These are phyloP conservation scores for Brienomyrus brachyistius DNA, from an alignment of 2,113 vertebrate genomes.

Conservation along the genomic window DNA sequence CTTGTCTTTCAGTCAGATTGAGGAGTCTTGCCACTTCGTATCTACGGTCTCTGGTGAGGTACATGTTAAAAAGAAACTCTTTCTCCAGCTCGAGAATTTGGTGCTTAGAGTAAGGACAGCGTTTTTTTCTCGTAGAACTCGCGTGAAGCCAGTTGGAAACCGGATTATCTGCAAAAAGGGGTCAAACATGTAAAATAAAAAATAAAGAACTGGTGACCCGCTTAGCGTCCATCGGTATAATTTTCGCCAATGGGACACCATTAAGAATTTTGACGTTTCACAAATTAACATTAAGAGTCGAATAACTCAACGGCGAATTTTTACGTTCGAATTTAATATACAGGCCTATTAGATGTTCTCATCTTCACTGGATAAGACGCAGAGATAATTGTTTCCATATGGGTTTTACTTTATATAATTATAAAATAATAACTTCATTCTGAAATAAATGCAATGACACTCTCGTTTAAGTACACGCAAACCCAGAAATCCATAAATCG, in stretches of 20 bases:
- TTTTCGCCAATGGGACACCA: not conserved
- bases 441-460: not conserved
- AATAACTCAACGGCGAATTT: not conserved
- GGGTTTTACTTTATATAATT: not conserved
- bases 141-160: constrained; percentile 97
- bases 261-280: not conserved
- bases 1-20: constrained; percentile 93
- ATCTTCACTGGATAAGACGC: not conserved
- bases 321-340: not conserved
- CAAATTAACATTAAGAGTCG: not conserved
- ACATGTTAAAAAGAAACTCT: constrained; percentile 95
- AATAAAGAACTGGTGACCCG: not conserved
- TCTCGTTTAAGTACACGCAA: not conserved
- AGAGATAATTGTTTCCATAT: not conserved
- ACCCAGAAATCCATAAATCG: not conserved
- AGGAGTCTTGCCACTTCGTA: constrained; percentile 89
- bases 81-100: constrained; percentile 95
- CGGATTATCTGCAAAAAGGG: constrained; percentile 75
- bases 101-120: constrained; percentile 92
- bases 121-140: constrained; percentile 88
- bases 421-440: not conserved
- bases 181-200: constrained; percentile 39
- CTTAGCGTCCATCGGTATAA: not conserved
- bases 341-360: not conserved
- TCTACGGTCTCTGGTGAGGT: constrained; percentile 93